Conservation (phyloP, 2,113 vertebrate genomes). For the Asarcornis scutulata region DNA sequence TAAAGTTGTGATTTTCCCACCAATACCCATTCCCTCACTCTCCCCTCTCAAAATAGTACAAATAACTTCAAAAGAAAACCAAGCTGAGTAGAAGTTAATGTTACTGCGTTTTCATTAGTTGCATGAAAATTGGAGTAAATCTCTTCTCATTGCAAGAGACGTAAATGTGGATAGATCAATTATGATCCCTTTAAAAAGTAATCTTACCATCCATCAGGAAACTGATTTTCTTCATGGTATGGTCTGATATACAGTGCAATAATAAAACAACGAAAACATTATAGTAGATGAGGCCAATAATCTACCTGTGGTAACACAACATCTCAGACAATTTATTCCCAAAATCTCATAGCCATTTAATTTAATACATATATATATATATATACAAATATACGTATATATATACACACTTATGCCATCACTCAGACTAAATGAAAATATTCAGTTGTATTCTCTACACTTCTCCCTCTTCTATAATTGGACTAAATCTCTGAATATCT, state of each 20-base stretch:
- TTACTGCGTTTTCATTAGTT: background rate
- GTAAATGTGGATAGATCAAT: background rate
- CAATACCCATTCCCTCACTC: background rate
- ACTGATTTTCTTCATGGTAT: background rate
- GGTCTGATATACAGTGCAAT: background rate
- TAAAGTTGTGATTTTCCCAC: background rate
- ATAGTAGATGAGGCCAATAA: accelerated
- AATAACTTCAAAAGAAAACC: background rate
- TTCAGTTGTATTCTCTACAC: background rate
- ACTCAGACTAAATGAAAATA: background rate
- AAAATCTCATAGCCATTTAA: background rate
- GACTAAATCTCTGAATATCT: constrained; percentile 48
- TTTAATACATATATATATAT: background rate
- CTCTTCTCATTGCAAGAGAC: background rate
- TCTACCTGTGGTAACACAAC: background rate
- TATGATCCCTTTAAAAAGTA: background rate
- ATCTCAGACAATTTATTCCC: background rate
- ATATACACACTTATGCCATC: background rate
- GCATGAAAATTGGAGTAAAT: background rate
- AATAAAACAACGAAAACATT: background rate
- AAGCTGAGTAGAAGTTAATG: background rate
- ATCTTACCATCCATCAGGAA: background rate
- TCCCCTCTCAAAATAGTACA: background rate
- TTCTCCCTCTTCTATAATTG: background rate
- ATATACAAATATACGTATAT: too few species aligned